A percentile compares a stretch with the other conserved stretches of the same genome.
phyloP scores from a whole-genome alignment of 1,140 invertebrate species.

The Drosophila bifasciata region DNA sequence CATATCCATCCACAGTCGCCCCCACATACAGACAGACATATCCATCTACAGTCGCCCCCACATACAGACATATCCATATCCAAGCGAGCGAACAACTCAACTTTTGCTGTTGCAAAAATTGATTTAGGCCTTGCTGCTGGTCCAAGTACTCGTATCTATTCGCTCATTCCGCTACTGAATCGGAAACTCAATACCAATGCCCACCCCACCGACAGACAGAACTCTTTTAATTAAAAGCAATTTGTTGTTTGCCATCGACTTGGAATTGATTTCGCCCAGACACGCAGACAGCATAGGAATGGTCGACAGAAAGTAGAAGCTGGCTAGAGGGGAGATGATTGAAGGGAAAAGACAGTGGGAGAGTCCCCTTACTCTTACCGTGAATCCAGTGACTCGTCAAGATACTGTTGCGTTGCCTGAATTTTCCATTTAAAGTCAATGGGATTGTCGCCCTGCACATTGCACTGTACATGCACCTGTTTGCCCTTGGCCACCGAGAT shows the following conservation, averaged over 20 bases:
- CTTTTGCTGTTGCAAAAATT: conserved; percentile 51
- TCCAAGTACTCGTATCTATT: conserved; percentile 17
- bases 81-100: conserved; percentile 25
- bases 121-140: conserved; percentile 36
- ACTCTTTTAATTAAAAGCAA: conserved; percentile 80
- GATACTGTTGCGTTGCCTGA: conserved; percentile 86
- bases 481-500: conserved; percentile 90
- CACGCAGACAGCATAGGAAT: conserved; percentile 29
- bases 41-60: too few species aligned
- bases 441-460: conserved; percentile 94
- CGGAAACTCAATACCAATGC: conserved; percentile 21
- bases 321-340: too few species aligned
- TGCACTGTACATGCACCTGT: conserved; percentile 92
- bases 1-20: too few species aligned
- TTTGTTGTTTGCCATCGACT: conserved; percentile 76
- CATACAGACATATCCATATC: conserved; percentile 4
- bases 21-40: not conserved
- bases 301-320: too few species aligned
- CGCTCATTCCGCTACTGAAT: too few species aligned
- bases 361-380: conserved; percentile 84
- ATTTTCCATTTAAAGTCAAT: conserved; percentile 93
- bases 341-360: too few species aligned
- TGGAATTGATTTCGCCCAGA: conserved; percentile 69
- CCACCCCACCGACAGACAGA: conserved; percentile 34
- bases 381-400: conserved; percentile 88